phyloP scores from a whole-genome alignment of 2,888 invertebrate species.

The Vannuccia rotundouncinata region DNA sequence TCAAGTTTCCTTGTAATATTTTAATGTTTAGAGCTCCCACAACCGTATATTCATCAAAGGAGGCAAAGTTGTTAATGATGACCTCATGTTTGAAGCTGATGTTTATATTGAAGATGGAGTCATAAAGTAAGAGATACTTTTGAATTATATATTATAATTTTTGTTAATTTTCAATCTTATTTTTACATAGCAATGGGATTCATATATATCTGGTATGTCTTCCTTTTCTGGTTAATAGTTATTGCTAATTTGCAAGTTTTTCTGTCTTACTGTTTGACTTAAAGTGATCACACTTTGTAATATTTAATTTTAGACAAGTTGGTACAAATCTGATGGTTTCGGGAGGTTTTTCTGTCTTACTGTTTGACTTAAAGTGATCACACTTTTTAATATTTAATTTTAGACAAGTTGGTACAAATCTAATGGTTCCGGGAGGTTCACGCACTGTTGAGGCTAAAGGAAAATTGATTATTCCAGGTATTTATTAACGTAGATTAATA shows the following conservation, averaged over 20 bases:
- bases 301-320: conserved; percentile 39
- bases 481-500: not conserved
- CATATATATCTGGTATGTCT: too few relatives aligned
- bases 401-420: conserved; percentile 40
- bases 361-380: too few relatives aligned
- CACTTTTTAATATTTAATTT: too few relatives aligned
- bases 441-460: conserved; percentile 41
- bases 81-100: conserved; percentile 40
- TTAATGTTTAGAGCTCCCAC: conserved; percentile 39
- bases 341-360: too few relatives aligned
- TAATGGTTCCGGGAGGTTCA: conserved; percentile 40
- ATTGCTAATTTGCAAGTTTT: too few relatives aligned
- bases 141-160: not conserved
- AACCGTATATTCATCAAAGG: conserved; percentile 43
- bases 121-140: conserved; percentile 40
- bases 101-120: conserved; percentile 43
- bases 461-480: conserved; percentile 41
- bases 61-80: conserved; percentile 42
- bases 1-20: too few relatives aligned
- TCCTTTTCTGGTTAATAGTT: too few relatives aligned
- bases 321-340: conserved; percentile 40
- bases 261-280: too few relatives aligned
- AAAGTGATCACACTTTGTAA: too few relatives aligned
- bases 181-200: too few relatives aligned
- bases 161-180: not conserved